Percentiles rank a stretch among this genome's conserved stretches.
These are phyloP conservation scores for Hemicordylus capensis DNA, from an alignment of 2,113 vertebrate species.

Conservation along the genomic window DNA sequence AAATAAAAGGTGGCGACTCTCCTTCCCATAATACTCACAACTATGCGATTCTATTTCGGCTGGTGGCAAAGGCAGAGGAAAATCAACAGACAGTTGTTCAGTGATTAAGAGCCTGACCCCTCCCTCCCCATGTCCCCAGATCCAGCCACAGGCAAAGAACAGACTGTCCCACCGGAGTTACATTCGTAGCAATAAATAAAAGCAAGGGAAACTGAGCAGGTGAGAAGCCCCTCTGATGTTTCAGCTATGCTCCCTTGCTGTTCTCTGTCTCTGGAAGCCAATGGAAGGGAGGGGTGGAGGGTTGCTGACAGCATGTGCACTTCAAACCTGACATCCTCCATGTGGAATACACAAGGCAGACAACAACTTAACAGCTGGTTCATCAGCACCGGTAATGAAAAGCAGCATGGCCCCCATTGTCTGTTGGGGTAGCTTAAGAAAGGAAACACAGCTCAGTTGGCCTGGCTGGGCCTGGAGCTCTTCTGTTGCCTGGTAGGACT, in stretches of 20 bases:
- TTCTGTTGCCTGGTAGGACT: too few relatives aligned
- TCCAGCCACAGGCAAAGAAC: background rate
- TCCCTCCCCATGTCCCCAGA: too few relatives aligned
- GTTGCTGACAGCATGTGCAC: too few relatives aligned
- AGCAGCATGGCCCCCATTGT: background rate
- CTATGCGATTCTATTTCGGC: background rate
- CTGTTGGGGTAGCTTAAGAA: background rate
- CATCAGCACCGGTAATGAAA: background rate
- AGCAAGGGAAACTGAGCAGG: background rate
- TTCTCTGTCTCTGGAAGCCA: background rate
- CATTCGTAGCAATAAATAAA: background rate
- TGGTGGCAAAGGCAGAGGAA: background rate
- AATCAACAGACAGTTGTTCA: background rate
- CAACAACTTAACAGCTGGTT: fast-evolving
- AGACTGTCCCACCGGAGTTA: background rate
- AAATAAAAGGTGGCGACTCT: background rate
- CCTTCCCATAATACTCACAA: background rate
- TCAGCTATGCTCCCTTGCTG: background rate
- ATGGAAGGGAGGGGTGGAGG: background rate
- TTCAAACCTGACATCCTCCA: background rate
- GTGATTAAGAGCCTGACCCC: background rate
- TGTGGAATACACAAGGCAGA: background rate
- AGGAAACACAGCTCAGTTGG: background rate
- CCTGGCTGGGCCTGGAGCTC: background rate
- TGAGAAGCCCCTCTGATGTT: background rate